Evolutionary conservation across 2,888 invertebrate species (phyloP).

Genomic region (Dendrolimus houi): DNA sequence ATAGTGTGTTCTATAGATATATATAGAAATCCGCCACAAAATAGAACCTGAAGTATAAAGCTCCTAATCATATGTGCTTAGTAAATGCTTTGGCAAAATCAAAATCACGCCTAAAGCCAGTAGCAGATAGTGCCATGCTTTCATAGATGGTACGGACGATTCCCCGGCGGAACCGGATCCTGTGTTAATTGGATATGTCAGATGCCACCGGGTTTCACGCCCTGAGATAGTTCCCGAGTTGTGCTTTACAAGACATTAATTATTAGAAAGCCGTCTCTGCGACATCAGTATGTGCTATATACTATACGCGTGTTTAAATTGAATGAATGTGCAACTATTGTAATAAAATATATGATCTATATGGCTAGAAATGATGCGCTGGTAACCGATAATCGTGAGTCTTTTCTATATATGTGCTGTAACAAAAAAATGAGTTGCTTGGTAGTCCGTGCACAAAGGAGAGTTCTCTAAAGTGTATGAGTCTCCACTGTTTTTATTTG

Average conservation of each 20-base stretch:
- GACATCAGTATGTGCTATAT: background rate
- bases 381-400: too few species aligned
- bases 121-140: constrained; percentile 5
- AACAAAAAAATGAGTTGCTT: too few species aligned
- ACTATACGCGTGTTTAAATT: background rate
- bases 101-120: background rate
- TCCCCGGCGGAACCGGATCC: constrained; percentile 53
- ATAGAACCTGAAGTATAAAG: too few species aligned
- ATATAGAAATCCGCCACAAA: too few species aligned
- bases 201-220: constrained; percentile 67
- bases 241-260: constrained; percentile 63
- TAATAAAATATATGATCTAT: too few species aligned
- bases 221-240: constrained; percentile 57
- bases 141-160: constrained; percentile 34
- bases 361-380: too few species aligned
- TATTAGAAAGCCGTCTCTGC: constrained; percentile 36
- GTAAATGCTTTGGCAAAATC: background rate
- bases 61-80: too few species aligned
- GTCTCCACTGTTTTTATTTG: too few species aligned
- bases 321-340: background rate
- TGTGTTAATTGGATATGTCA: constrained; percentile 74
- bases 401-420: too few species aligned
- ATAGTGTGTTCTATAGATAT: too few species aligned
- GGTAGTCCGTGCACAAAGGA: too few species aligned
- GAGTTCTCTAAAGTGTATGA: too few species aligned